Evolutionary conservation across 2,888 invertebrate genomes (phyloP).

Genomic region (Formica aserva): DNA sequence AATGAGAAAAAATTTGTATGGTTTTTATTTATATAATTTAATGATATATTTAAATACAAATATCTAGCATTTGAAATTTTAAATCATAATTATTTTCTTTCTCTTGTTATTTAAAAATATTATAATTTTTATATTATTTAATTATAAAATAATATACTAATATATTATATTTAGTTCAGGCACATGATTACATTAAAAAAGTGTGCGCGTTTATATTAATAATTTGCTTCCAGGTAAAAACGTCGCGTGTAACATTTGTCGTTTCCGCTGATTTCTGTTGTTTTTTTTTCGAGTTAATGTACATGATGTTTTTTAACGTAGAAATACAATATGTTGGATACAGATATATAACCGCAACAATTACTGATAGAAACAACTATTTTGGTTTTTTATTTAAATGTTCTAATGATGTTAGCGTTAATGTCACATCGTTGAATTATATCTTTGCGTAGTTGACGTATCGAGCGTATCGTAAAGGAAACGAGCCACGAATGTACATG

Average conservation of each 20-base stretch:
- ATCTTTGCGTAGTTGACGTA: background rate
- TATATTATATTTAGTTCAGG: constrained; percentile 1
- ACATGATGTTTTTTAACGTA: background rate
- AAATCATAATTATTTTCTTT: background rate
- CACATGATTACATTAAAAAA: constrained; percentile 3
- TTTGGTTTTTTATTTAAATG: background rate
- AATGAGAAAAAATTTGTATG: background rate
- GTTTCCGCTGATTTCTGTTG: background rate
- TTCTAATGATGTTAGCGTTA: background rate
- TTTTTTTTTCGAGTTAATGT: constrained; percentile 11
- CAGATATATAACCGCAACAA: background rate
- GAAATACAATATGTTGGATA: background rate
- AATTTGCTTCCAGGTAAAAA: constrained; percentile 31
- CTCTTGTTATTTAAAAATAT: background rate
- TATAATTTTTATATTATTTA: background rate
- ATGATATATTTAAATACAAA: background rate
- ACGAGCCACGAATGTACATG: constrained; percentile 15
- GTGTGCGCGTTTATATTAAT: constrained; percentile 9
- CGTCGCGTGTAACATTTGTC: constrained; percentile 20
- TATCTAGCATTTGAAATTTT: background rate
- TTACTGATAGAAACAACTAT: background rate
- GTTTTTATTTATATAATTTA: background rate
- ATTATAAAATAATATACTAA: constrained; percentile 27
- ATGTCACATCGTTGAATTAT: constrained; percentile 1
- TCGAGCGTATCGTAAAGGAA: constrained; percentile 13